phyloP scores from a whole-genome alignment of 2,888 invertebrate species.

The Drosophila paranaensis region DNA sequence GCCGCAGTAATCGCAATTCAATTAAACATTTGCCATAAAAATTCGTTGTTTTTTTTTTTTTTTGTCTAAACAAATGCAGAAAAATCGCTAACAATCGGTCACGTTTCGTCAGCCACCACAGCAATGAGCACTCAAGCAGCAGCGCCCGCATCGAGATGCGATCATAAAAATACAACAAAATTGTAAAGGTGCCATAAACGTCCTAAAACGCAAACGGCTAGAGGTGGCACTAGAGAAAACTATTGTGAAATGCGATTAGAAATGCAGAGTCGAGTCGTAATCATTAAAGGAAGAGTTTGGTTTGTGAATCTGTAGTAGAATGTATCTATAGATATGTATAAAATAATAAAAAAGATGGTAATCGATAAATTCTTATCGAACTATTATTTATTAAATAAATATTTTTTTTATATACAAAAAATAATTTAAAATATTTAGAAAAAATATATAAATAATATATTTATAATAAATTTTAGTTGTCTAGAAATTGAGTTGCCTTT shows the following conservation, averaged over 20 bases:
- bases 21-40: conserved; percentile 68
- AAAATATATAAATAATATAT: too few relatives aligned
- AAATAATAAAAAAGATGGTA: too few relatives aligned
- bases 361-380: neutral
- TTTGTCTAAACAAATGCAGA: conserved; percentile 47
- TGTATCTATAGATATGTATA: too few relatives aligned
- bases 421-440: neutral
- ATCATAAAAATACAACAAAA: conserved; percentile 56
- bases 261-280: neutral
- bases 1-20: conserved; percentile 57
- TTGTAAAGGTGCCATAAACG: conserved; percentile 55
- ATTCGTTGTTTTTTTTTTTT: neutral
- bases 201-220: conserved; percentile 16
- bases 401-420: neutral
- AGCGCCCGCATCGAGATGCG: conserved; percentile 61
- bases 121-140: conserved; percentile 15
- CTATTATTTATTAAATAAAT: neutral
- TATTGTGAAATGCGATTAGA: neutral
- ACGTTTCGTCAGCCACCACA: conserved; percentile 70
- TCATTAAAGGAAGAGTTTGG: neutral
- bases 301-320: too few relatives aligned
- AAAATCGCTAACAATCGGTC: conserved; percentile 62
- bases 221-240: conserved; percentile 9
- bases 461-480: too few relatives aligned
- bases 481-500: neutral